These are phyloP conservation scores for Philereme transversata DNA, from an alignment of 2,888 invertebrate genomes.

Conservation along the genomic window DNA sequence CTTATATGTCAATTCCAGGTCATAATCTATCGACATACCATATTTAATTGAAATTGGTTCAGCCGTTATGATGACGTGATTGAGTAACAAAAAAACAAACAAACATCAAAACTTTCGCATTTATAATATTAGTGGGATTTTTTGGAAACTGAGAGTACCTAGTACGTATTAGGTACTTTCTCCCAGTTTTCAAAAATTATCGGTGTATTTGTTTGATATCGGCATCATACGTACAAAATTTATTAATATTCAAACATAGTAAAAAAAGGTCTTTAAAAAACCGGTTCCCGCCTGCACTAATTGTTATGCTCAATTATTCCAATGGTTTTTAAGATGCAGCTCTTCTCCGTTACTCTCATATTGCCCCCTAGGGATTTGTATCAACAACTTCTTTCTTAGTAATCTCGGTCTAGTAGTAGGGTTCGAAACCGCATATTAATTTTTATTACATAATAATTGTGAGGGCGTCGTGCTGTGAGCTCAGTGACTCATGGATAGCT, in stretches of 20 bases:
- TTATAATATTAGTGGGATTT: no score
- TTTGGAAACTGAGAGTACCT: no score
- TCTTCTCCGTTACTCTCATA: not conserved
- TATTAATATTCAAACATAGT: conserved; percentile 7
- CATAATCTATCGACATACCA: no score
- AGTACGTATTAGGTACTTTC: no score
- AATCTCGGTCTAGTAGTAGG: conserved; percentile 54
- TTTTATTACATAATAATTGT: conserved; percentile 72
- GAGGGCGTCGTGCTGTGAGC: conserved; percentile 61
- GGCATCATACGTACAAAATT: conserved; percentile 24
- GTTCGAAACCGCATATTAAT: conserved; percentile 59
- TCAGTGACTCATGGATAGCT: conserved; percentile 61
- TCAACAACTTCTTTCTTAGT: conserved; percentile 55
- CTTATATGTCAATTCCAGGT: no score
- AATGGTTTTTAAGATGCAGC: conserved; percentile 8
- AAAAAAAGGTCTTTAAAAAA: conserved; percentile 11
- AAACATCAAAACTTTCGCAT: no score
- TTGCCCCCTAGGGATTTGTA: conserved; percentile 37
- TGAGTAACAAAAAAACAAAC: no score
- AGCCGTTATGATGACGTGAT: no score
- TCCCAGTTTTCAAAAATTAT: no score
- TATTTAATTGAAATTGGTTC: no score
- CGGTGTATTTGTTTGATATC: conserved; percentile 5
- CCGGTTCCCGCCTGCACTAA: conserved; percentile 19
- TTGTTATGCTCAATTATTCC: conserved; percentile 18